phyloP scores from a whole-genome alignment of 2,113 vertebrate genomes.

The Eurystomus gularis region DNA sequence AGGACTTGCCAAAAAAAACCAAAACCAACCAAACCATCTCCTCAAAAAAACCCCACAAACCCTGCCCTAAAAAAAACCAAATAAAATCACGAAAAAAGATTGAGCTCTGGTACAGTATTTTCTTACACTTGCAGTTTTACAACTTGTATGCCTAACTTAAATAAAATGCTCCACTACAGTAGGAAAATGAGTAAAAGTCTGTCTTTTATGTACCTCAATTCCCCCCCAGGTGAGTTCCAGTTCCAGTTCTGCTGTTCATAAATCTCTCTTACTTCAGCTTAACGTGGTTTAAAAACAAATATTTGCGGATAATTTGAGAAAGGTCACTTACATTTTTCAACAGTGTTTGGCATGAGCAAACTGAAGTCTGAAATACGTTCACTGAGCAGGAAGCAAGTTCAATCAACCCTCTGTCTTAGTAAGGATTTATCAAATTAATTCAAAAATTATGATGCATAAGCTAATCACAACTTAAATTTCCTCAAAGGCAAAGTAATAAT shows the following conservation, averaged over 20 bases:
- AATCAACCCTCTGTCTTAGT: background rate
- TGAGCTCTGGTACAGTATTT: background rate
- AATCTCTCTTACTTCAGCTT: background rate
- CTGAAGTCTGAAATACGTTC: background rate
- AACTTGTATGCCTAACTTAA: background rate
- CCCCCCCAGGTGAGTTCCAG: background rate
- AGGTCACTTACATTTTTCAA: background rate
- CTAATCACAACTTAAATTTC: background rate
- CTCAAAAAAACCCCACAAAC: background rate
- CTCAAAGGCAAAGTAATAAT: background rate
- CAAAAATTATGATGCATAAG: background rate
- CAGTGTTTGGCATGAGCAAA: background rate
- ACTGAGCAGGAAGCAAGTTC: background rate
- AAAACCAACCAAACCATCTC: background rate
- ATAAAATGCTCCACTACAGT: background rate
- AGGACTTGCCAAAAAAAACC: background rate
- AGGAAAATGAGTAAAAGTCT: background rate
- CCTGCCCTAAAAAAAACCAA: background rate
- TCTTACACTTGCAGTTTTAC: background rate
- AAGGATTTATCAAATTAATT: background rate
- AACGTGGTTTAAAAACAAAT: background rate
- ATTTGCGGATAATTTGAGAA: background rate
- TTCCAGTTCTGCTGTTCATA: background rate
- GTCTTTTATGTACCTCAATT: background rate
- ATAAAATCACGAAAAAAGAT: background rate